Base-by-base conservation (phyloP, 2,888 invertebrate genomes). In the Drosophila colorata region DNA sequence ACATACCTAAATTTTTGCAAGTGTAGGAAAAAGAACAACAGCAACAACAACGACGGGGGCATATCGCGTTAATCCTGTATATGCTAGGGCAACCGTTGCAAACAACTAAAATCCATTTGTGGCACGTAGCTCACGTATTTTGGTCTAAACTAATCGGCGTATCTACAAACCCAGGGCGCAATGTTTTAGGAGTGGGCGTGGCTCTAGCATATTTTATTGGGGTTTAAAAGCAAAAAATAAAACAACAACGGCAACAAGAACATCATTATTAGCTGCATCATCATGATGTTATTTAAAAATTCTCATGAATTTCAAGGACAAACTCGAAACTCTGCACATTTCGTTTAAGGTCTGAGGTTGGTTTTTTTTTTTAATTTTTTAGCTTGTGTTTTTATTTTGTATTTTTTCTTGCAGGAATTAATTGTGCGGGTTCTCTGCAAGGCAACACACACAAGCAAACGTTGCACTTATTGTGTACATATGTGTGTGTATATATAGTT, bases 261-360 rank as follows among this genome's bases (percentile, higher is more conserved):
- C 67, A n/a, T 49, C 28, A 57, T 59, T 38, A 49, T 43, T 28
- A 28, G 28, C 9, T 9, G 28, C 35, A 53, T 59, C 49, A 49
- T 68, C 44, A 58, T 57, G 1, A 38, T 64, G 49, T 70, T 57
- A 52, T 66, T 71, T 43, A 69, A 70, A 86, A 78, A 73, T 84
- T 87, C 87, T 75, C 89, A 88, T 87, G 74, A 68, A 61, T 88
- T 81, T 86, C 89, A 86, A 86, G 85, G 85, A 87, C 85, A 86
- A 87, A 63, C 64, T 28, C 16, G 48, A 73, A 51, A 44, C 67
- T 73, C 61, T 66, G 56, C 66, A 77, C 63, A 75, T 64, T 58
- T 47, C 33, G 58, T 35, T 35, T 41, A 49, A 35, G 51, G 38
- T 60, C 43, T 46, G 47, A 37, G 47, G 11, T 43, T 58, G 7